Conservation (phyloP, 2,797 vertebrate genomes). For the Netta rufina region DNA sequence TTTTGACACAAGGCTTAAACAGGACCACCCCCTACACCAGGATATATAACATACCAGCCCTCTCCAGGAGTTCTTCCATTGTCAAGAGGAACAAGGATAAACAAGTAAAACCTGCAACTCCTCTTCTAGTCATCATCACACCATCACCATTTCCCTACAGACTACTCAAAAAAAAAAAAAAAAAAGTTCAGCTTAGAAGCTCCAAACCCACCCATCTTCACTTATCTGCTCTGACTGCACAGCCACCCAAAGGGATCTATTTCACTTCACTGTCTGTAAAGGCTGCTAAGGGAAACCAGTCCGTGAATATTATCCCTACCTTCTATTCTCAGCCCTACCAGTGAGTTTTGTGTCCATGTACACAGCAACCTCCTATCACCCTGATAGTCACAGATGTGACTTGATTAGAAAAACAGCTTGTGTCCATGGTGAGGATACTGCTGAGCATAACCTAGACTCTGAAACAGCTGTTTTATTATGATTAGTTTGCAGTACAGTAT, state of each 20-base stretch:
- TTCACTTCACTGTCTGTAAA: background rate
- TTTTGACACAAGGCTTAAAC: background rate
- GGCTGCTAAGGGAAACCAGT: background rate
- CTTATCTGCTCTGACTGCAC: background rate
- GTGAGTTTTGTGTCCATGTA: background rate
- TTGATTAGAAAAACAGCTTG: background rate
- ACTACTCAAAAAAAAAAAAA: background rate
- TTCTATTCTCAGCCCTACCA: background rate
- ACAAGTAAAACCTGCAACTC: background rate
- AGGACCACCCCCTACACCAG: accelerated
- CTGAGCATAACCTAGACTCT: background rate
- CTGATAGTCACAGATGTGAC: background rate
- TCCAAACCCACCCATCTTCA: background rate
- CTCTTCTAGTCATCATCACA: background rate
- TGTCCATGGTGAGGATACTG: background rate
- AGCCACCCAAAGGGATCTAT: background rate
- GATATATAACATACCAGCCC: background rate
- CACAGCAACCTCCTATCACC: background rate
- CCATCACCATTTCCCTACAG: background rate
- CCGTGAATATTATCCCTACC: background rate
- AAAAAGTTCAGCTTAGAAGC: background rate
- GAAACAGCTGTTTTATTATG: background rate
- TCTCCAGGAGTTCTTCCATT: background rate
- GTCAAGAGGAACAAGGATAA: background rate
- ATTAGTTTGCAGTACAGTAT: background rate